Evolutionary conservation across 2,797 vertebrate genomes (phyloP).

Genomic region (Sciurus vulgaris): DNA sequence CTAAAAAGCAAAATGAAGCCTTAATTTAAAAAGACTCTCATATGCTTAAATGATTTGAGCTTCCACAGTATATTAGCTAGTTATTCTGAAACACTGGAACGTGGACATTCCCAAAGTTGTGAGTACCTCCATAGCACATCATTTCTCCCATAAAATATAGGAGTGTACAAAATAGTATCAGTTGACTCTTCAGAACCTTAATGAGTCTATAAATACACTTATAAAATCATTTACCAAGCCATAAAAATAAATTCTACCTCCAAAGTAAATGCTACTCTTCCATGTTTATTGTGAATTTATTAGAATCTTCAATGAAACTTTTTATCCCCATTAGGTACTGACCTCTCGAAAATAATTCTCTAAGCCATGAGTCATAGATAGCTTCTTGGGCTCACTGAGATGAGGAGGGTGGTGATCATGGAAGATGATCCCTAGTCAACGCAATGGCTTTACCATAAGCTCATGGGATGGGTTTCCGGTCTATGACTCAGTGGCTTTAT

Average conservation of each 20-base stretch:
- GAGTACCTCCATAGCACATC: neutral
- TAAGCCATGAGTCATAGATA: neutral
- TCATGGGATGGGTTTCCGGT: neutral
- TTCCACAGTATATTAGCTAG: neutral
- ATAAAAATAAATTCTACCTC: slow-evolving; percentile 5
- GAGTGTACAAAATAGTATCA: neutral
- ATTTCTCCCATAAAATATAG: neutral
- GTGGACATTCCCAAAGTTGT: neutral
- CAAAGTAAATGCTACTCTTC: slow-evolving; percentile 29
- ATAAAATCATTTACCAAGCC: slow-evolving; percentile 2
- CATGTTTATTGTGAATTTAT: neutral
- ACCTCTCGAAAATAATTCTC: neutral
- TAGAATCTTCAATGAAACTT: neutral
- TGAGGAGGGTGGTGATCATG: neutral
- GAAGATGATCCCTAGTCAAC: neutral
- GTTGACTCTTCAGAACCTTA: neutral
- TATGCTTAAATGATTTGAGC: neutral
- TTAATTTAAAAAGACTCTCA: neutral
- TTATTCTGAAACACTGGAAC: neutral
- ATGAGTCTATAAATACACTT: neutral
- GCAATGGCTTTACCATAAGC: neutral
- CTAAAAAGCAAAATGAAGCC: neutral
- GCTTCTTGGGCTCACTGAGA: neutral
- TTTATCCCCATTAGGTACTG: neutral
- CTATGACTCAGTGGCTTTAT: neutral